Percentiles rank a stretch among this genome's conserved stretches.
phyloP scores from a whole-genome alignment of 2,888 invertebrate genomes.

The Sussaba pulchella region DNA sequence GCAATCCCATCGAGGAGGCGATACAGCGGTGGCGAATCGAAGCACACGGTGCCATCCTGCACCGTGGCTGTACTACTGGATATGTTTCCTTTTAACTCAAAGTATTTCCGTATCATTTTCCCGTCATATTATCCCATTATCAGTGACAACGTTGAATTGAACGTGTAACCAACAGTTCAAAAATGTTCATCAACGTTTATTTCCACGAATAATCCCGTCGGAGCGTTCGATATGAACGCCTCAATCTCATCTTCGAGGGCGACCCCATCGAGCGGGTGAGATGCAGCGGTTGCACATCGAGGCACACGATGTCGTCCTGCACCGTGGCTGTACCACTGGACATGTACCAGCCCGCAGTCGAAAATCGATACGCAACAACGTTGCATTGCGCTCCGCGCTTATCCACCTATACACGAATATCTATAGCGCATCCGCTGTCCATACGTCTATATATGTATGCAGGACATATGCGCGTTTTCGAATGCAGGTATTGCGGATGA shows the following conservation, averaged over 20 bases:
- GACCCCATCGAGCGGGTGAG: slow-evolving; percentile 48
- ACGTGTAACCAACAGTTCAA: no score
- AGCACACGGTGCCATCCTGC: no score
- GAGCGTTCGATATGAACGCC: slow-evolving; percentile 41
- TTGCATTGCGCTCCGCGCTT: slow-evolving; percentile 61
- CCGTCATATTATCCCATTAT: no score
- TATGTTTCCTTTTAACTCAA: no score
- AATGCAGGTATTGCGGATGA: slow-evolving; percentile 66
- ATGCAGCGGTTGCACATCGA: background rate
- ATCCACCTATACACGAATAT: slow-evolving; percentile 38
- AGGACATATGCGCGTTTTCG: slow-evolving; percentile 57
- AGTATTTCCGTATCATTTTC: no score
- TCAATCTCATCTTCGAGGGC: slow-evolving; percentile 54
- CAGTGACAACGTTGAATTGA: no score
- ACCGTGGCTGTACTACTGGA: slow-evolving; percentile 29
- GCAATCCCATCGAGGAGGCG: no score
- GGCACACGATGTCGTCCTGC: slow-evolving; percentile 56
- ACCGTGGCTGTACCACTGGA: slow-evolving; percentile 57
- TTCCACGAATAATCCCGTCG: slow-evolving; percentile 3
- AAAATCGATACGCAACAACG: slow-evolving; percentile 68
- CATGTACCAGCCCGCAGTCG: slow-evolving; percentile 58
- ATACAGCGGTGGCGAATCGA: no score
- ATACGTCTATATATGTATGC: slow-evolving; percentile 27
- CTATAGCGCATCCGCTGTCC: background rate
- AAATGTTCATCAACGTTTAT: no score